phyloP scores from a whole-genome alignment of 2,797 vertebrate genomes.

The Crocodylus rhombifer region DNA sequence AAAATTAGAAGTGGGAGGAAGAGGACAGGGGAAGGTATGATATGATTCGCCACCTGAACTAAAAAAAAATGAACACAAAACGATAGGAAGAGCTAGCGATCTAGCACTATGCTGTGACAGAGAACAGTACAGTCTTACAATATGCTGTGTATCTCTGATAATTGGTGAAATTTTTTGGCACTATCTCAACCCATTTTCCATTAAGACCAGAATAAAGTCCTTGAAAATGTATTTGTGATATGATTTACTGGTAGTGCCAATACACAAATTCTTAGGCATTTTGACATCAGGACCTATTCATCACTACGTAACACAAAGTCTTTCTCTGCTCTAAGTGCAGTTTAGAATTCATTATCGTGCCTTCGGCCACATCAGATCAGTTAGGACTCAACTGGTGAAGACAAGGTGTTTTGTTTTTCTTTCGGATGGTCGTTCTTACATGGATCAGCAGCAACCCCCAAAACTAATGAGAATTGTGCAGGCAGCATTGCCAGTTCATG shows the following conservation, averaged over 20 bases:
- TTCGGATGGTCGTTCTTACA: background rate
- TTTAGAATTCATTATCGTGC: too few relatives aligned
- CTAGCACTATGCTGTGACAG: too few relatives aligned
- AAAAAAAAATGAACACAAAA: too few relatives aligned
- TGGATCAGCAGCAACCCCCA: background rate
- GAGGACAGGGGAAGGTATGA: too few relatives aligned
- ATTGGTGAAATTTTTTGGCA: background rate
- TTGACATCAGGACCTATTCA: background rate
- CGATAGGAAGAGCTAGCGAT: too few relatives aligned
- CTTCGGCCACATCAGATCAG: too few relatives aligned
- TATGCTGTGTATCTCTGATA: background rate
- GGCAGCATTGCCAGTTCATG: background rate
- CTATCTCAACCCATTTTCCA: background rate
- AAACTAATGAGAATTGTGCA: background rate
- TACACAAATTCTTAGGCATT: background rate
- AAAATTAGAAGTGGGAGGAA: background rate
- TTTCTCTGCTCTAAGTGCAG: background rate
- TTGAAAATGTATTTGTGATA: background rate
- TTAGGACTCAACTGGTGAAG: background rate
- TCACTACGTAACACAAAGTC: background rate
- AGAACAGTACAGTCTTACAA: background rate
- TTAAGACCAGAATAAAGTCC: background rate
- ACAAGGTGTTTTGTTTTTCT: background rate
- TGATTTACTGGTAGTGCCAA: background rate
- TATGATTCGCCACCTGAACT: too few relatives aligned